Evolutionary conservation across 1,140 invertebrate genomes (phyloP).

Genomic region (Nautilus pompilius): DNA sequence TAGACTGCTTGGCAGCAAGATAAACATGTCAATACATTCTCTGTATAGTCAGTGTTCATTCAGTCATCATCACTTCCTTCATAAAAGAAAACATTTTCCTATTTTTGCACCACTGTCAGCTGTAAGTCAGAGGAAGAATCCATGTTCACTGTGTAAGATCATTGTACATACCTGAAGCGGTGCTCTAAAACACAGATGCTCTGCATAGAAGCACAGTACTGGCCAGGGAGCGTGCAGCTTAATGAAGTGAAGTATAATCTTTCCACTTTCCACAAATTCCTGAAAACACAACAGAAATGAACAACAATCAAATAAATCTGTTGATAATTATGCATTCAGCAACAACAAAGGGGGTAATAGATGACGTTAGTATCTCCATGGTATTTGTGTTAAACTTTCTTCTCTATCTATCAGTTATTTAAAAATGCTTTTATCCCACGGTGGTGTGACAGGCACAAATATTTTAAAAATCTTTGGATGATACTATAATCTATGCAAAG

Average conservation of each 20-base stretch:
- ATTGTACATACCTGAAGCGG: slow-evolving; percentile 59
- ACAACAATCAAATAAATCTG: background rate
- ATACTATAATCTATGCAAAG: too few species aligned
- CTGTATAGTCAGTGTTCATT: too few species aligned
- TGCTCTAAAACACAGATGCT: slow-evolving; percentile 62
- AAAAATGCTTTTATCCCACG: background rate
- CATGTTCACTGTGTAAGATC: background rate
- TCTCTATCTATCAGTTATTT: background rate
- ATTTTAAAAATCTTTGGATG: background rate
- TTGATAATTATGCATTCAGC: background rate
- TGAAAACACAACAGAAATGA: slow-evolving; percentile 16
- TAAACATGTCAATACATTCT: too few species aligned
- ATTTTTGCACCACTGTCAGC: too few species aligned
- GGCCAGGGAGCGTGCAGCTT: slow-evolving; percentile 64
- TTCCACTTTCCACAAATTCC: slow-evolving; percentile 42
- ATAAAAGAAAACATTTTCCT: too few species aligned
- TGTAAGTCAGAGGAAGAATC: too few species aligned
- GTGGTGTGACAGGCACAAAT: background rate
- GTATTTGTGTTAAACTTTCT: background rate
- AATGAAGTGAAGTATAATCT: slow-evolving; percentile 59
- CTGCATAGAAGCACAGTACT: slow-evolving; percentile 61
- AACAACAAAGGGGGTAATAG: background rate
- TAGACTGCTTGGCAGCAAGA: too few species aligned
- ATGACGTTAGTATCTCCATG: background rate
- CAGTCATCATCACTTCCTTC: too few species aligned